phyloP scores from a whole-genome alignment of 2,888 invertebrate species.

The Agrotis ipsilon region DNA sequence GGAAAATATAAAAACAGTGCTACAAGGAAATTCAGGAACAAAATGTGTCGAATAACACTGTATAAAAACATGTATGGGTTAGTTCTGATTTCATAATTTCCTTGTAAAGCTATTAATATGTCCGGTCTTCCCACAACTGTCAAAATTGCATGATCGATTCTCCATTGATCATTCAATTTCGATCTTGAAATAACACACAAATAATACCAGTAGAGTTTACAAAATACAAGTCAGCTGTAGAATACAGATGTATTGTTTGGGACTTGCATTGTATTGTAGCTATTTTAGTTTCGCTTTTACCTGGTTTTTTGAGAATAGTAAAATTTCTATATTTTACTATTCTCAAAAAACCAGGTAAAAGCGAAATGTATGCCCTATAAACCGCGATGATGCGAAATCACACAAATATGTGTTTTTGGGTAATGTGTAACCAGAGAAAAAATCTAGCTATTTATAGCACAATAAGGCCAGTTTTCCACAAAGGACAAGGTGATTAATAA shows the following conservation, averaged over 20 bases:
- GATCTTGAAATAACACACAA: constrained; percentile 42
- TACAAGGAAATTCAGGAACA: neutral
- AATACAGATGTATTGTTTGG: constrained; percentile 6
- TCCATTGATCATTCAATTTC: constrained; percentile 76
- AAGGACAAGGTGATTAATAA: constrained; percentile 1
- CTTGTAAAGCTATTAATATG: neutral
- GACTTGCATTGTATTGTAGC: constrained; percentile 39
- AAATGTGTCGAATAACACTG: no score
- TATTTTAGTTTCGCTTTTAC: constrained; percentile 10
- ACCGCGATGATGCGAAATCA: constrained; percentile 3
- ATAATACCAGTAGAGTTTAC: neutral
- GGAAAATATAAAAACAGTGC: constrained; percentile 25
- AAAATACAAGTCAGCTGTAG: constrained; percentile 2
- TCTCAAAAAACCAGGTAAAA: constrained; percentile 12
- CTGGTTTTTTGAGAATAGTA: constrained; percentile 23
- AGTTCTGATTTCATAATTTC: neutral
- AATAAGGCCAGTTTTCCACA: neutral
- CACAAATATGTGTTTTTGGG: neutral
- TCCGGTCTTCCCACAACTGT: constrained; percentile 33
- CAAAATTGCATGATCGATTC: constrained; percentile 76
- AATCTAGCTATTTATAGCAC: neutral
- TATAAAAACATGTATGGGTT: no score
- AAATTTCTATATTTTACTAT: constrained; percentile 31
- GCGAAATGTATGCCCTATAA: constrained; percentile 24
- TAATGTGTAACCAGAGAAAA: neutral